A percentile compares a stretch with the other conserved stretches of the same genome.
These are phyloP conservation scores for Folsomia manolachei DNA, from an alignment of 2,888 invertebrate species.

Conservation along the genomic window DNA sequence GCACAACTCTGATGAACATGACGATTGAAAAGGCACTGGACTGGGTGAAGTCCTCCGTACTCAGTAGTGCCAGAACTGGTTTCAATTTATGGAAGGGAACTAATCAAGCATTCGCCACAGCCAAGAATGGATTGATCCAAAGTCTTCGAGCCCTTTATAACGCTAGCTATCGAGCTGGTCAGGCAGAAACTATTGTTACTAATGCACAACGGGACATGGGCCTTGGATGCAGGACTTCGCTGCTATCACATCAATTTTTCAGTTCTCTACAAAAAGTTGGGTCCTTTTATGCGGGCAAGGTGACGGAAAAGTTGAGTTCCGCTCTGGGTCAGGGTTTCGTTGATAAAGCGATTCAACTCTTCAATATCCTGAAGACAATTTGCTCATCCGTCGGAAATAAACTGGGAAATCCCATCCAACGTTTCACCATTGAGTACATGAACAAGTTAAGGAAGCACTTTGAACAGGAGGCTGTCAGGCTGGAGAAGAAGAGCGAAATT, in stretches of 20 bases:
- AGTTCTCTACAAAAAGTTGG: neutral
- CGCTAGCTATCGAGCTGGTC: neutral
- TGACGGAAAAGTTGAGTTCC: neutral
- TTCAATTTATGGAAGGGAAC: neutral
- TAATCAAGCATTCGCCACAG: neutral
- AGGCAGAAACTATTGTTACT: neutral
- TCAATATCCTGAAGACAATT: neutral
- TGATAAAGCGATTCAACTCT: neutral
- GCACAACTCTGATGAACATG: neutral
- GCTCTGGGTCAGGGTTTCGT: neutral
- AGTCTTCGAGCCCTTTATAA: neutral
- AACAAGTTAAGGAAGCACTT: neutral
- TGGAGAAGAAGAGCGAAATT: neutral
- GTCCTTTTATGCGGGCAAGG: neutral
- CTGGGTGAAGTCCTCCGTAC: neutral
- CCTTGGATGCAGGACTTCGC: neutral
- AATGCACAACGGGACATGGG: neutral
- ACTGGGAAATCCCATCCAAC: neutral
- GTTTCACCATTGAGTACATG: neutral
- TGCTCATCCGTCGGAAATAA: neutral
- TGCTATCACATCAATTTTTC: neutral
- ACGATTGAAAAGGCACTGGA: conserved; percentile 17
- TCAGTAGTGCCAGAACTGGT: neutral
- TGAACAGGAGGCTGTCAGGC: neutral
- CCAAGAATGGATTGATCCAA: neutral